Conservation (phyloP, 2,113 vertebrate genomes). For the Neodon shergylaensis region DNA sequence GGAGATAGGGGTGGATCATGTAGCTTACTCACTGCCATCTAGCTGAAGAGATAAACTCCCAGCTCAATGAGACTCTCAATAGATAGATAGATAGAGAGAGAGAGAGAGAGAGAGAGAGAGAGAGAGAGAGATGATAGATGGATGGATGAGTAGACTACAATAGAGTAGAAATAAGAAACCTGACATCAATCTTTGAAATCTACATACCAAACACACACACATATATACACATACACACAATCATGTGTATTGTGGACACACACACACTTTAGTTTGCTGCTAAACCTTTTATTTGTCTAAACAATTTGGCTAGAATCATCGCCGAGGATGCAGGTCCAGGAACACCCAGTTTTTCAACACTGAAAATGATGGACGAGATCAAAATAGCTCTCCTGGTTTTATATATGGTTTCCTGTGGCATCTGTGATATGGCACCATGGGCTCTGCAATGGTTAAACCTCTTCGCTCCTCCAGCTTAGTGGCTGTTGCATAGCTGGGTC, state of each 20-base stretch:
- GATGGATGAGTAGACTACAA: too few species aligned
- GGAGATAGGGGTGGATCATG: not conserved
- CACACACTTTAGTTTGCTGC: not conserved
- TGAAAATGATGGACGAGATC: not conserved
- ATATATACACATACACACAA: not conserved
- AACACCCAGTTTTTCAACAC: not conserved
- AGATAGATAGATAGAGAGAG: too few species aligned
- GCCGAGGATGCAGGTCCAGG: not conserved
- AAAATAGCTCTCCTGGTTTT: not conserved
- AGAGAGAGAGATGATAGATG: too few species aligned
- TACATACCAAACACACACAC: not conserved
- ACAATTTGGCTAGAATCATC: not conserved
- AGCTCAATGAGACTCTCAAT: not conserved
- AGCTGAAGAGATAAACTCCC: not conserved
- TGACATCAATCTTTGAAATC: not conserved
- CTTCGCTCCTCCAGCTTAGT: not conserved
- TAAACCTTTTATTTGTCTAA: not conserved
- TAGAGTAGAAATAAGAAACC: not conserved
- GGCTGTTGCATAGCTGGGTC: not conserved
- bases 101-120: too few species aligned
- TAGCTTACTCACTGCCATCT: not conserved
- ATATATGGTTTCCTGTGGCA: not conserved
- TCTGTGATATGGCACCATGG: not conserved
- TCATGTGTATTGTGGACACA: not conserved
- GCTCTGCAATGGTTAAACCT: not conserved